Base-by-base conservation (phyloP, 2,888 invertebrate species). In the Scrobipalpa costella region DNA sequence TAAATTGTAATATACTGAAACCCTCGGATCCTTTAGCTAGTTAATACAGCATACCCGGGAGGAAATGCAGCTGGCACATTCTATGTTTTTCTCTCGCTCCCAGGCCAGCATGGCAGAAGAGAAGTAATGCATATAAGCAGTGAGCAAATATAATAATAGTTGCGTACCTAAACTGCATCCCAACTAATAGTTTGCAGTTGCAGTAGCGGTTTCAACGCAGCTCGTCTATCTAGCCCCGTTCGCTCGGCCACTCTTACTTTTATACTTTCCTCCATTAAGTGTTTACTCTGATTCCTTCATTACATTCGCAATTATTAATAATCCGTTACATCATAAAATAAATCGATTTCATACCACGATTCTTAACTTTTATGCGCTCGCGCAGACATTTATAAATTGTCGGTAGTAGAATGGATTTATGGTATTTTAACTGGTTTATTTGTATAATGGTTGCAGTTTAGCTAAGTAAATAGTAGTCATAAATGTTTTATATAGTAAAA, bases 341-440 rank as follows among this genome's bases (percentile, higher is more conserved):
- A 52, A 52, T 52, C 52, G 52, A 52, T 52, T 52, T 52, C 52
- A 52, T 52, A 27, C 52, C 19, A 27, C 52, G 52, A 52, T 52
- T 52, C 52, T 52, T 52, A 52, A 52, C 13, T 52, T 52, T 52
- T 52, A 52, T 52, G 52, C 7, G 52, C 27, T 33, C 33, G 52
- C 7, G 52, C 27, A 52, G 27, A 27, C 33, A 52, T 52, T 27
- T n/a, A 21, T 21, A 33, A 52, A 52, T 52, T 7, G 49, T 19
- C 49, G 49, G 49, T 49, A 19, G 49, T 49, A 15, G 7, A 9
- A 17, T 49, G n/a, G 0, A 49, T 49, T 49, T 21, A 52, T 33
- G 52, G 13, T 27, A 11, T 27, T 52, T 52, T 21, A 27, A 52
- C 52, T 33, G 52, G 21, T 21, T 1, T 11, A n/a, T 27, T 52